A percentile compares a stretch with the other conserved stretches of the same genome.
Evolutionary conservation across 2,113 vertebrate genomes (phyloP).

Genomic region (Tachysurus vachellii): DNA sequence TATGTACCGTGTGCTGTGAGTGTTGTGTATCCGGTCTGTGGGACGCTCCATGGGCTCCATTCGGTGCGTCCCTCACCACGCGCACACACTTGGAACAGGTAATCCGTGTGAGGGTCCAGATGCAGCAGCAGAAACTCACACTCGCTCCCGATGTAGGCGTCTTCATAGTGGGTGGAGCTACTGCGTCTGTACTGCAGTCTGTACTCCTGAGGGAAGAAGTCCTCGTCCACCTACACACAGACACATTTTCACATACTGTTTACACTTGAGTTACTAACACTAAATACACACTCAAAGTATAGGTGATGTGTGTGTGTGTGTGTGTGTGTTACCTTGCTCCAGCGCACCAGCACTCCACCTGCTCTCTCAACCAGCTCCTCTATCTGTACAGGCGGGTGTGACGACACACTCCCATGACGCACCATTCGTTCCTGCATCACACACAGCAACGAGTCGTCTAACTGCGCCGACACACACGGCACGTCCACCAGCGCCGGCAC

Average conservation of each 20-base stretch:
- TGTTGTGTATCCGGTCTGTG: conserved; percentile 82
- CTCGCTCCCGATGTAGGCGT: conserved; percentile 86
- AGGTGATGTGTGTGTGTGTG: neutral
- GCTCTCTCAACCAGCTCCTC: conserved; percentile 93
- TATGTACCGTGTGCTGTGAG: conserved; percentile 84
- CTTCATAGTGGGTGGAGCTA: conserved; percentile 82
- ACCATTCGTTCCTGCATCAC: conserved; percentile 83
- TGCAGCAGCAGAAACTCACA: conserved; percentile 89
- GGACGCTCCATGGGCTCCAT: conserved; percentile 97
- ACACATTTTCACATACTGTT: neutral
- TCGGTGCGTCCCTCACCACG: conserved; percentile 91
- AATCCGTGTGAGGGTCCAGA: conserved; percentile 84
- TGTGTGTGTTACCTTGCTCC: conserved; percentile 85
- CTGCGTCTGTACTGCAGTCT: conserved; percentile 86
- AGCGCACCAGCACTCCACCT: conserved; percentile 90
- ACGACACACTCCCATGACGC: conserved; percentile 86
- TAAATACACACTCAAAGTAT: neutral
- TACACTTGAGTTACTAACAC: neutral
- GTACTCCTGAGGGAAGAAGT: conserved; percentile 86
- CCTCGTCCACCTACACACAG: conserved; percentile 86
- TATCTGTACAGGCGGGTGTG: conserved; percentile 91
- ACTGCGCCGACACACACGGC: conserved; percentile 91
- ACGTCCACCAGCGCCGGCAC: conserved; percentile 94
- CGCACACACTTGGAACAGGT: conserved; percentile 92
- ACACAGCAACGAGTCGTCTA: conserved; percentile 89